Evolutionary conservation across 2,797 vertebrate species (phyloP).

Genomic region (Megalops cyprinoides): DNA sequence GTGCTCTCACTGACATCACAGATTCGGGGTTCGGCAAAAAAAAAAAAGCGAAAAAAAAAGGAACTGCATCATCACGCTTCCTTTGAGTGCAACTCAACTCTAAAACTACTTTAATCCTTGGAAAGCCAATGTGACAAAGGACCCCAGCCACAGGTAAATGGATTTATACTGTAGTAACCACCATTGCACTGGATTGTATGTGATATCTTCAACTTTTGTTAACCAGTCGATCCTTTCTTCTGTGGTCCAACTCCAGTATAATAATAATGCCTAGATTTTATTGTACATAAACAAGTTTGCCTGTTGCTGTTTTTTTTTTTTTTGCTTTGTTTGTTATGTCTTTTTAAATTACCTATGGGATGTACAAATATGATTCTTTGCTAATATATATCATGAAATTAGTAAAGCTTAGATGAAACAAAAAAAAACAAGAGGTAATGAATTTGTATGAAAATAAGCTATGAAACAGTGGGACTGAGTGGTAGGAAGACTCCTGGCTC

Average conservation of each 20-base stretch:
- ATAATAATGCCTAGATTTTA: slow-evolving; percentile 59
- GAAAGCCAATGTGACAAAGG: slow-evolving; percentile 35
- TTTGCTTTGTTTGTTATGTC: slow-evolving; percentile 48
- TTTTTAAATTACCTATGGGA: slow-evolving; percentile 68
- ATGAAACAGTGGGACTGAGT: slow-evolving; percentile 57
- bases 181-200: slow-evolving; percentile 55
- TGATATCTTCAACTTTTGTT: slow-evolving; percentile 55
- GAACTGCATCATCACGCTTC: slow-evolving; percentile 22
- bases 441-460: slow-evolving; percentile 74
- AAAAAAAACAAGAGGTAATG: slow-evolving; percentile 59
- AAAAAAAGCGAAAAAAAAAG: slow-evolving; percentile 14
- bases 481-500: slow-evolving; percentile 58
- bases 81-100: slow-evolving; percentile 18
- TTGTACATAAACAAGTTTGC: slow-evolving; percentile 77
- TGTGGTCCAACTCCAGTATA: slow-evolving; percentile 42
- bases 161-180: slow-evolving; percentile 42
- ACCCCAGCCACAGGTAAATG: slow-evolving; percentile 36
- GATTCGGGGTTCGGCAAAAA: slow-evolving; percentile 5
- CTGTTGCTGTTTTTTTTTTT: slow-evolving; percentile 67
- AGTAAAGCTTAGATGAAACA: slow-evolving; percentile 56
- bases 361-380: slow-evolving; percentile 83
- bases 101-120: slow-evolving; percentile 20
- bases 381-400: slow-evolving; percentile 83
- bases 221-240: slow-evolving; percentile 51
- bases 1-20: slow-evolving; percentile 3